Base-by-base conservation (phyloP, 2,888 invertebrate species). In the Aleiodes leptofemur region DNA sequence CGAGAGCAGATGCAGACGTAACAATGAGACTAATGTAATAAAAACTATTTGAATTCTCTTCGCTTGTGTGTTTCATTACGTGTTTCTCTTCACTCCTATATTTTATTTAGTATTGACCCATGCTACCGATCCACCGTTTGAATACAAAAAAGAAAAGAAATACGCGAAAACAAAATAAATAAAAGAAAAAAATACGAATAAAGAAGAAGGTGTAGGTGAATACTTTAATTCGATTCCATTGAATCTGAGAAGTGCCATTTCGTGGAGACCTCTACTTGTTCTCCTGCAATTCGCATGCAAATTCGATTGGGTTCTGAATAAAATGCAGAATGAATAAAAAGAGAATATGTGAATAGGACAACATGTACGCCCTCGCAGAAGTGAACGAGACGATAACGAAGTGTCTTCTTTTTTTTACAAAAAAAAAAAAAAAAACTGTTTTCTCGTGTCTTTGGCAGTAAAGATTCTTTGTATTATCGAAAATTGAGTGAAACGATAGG, bases 1-100 rank as follows among this genome's bases (percentile, higher is more conserved):
- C 23, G 56, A 56, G 71, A 56, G 76, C 77, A 77, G 72, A 71
- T 73, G 74, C 72, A 61, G 57, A 50, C 51, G 69, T 68, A 59
- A 69, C 55, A 76, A 76, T 78, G 79, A 83, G 82, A 76, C 82
- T 87, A 86, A 87, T 86, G 85, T 83, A 86, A 89, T 89, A 86
- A 88, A 86, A 84, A 85, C 82, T 80, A 79, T 82, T 85, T 50
- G 31, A 31, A 23, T 14, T 69, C 16, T 50, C 43, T 31, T 31
- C 13, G 50, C n/a, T 13, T 7, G 34, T 56, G 16, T 43, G 43
- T 53, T 23, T 69, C 55, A 56, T 56, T 69, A 23, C 23, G 9
- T 23, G 43, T 55, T 2, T 55, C 55, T 14, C 48, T 53, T 70
- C 14, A 48, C 53, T 69, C 11, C 11, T 16, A 34, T 48, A 38